Conservation (phyloP, 2,888 invertebrate species). For the Odontomyia ornata region DNA sequence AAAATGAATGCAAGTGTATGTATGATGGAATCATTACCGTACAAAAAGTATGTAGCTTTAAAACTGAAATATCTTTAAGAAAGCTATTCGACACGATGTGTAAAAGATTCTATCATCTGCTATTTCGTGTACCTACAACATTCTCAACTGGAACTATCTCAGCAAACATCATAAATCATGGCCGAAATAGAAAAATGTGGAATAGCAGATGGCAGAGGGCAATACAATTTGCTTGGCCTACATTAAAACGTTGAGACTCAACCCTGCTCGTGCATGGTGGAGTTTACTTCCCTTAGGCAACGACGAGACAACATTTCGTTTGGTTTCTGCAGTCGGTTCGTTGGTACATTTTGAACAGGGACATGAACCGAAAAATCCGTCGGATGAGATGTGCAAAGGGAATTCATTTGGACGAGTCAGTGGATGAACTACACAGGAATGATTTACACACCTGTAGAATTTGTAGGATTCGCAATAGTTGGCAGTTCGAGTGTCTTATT, state of each 20-base stretch:
- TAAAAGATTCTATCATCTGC: not conserved
- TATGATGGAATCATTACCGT: not conserved
- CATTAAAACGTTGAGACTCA: constrained; percentile 9
- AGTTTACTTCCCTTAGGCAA: not conserved
- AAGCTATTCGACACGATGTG: not conserved
- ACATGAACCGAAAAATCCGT: not conserved
- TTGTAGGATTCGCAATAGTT: not conserved
- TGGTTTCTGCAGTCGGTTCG: not conserved
- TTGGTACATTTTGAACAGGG: not conserved
- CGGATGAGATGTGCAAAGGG: constrained; percentile 3
- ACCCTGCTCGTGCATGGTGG: not conserved
- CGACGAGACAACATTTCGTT: not conserved
- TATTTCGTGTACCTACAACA: constrained; percentile 11
- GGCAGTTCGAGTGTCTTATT: not conserved
- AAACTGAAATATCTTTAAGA: not conserved
- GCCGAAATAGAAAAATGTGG: constrained; percentile 40
- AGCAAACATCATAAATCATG: constrained; percentile 41
- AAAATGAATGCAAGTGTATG: not conserved
- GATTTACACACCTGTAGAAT: constrained; percentile 51
- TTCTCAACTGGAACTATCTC: constrained; percentile 6
- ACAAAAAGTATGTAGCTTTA: not conserved
- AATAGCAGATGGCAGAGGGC: constrained; percentile 32
- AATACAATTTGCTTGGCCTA: constrained; percentile 44
- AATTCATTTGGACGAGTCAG: constrained; percentile 39
- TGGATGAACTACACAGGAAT: constrained; percentile 14